These are phyloP conservation scores for Philotrypesis tridentata DNA, from an alignment of 1,140 invertebrate species.

Conservation along the genomic window DNA sequence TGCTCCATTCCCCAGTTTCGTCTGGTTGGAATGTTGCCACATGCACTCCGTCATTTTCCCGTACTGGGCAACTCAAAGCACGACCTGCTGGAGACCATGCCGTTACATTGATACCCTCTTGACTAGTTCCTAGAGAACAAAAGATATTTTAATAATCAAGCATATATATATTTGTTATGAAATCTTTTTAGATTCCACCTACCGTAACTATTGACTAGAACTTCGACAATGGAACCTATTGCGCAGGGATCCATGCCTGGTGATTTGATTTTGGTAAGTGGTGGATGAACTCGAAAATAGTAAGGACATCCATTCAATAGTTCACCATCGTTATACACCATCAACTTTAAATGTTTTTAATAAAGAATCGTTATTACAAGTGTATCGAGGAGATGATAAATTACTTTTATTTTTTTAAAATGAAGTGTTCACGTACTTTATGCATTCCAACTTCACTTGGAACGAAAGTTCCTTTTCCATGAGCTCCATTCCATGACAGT, in stretches of 20 bases:
- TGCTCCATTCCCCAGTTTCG: slow-evolving; percentile 97
- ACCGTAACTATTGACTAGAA: slow-evolving; percentile 92
- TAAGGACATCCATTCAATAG: slow-evolving; percentile 81
- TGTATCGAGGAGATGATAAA: slow-evolving; percentile 20
- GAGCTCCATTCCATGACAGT: slow-evolving; percentile 78
- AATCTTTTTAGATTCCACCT: slow-evolving; percentile 34
- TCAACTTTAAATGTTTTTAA: slow-evolving; percentile 72
- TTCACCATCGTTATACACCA: slow-evolving; percentile 79
- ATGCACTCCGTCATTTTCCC: slow-evolving; percentile 85
- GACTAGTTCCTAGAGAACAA: slow-evolving; percentile 82
- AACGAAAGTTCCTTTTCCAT: slow-evolving; percentile 87
- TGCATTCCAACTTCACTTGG: slow-evolving; percentile 95
- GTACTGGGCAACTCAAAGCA: slow-evolving; percentile 83
- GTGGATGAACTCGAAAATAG: slow-evolving; percentile 90
- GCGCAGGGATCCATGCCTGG: slow-evolving; percentile 96
- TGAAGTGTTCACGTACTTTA: slow-evolving; percentile 72
- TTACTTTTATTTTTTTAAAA: not conserved
- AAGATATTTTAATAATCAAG: not conserved
- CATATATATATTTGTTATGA: not conserved
- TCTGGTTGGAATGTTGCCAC: slow-evolving; percentile 97
- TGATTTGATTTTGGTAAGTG: slow-evolving; percentile 87
- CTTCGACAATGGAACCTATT: slow-evolving; percentile 94
- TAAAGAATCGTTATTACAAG: not conserved
- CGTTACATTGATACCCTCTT: slow-evolving; percentile 89
- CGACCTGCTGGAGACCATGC: slow-evolving; percentile 91